These are phyloP conservation scores for Theonella swinhoei DNA, from an alignment of 37 sponge, comb jelly and placozoan genomes.

Conservation along the genomic window DNA sequence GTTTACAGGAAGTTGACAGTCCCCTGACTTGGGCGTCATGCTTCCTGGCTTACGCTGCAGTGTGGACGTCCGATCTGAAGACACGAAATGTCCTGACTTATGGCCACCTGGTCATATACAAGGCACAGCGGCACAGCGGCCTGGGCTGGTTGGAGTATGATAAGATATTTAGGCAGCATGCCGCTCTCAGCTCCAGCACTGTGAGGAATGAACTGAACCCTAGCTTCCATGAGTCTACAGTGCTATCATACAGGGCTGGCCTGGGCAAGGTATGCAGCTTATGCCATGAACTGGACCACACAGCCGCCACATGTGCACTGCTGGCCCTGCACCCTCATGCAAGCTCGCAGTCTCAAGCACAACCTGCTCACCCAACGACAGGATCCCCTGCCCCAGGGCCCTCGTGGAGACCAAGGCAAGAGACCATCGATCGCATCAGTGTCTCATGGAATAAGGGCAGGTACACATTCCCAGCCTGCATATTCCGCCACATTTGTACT, in stretches of 20 bases:
- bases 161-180: neutral
- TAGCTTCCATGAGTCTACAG: neutral
- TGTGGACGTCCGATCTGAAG: neutral
- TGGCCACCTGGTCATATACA: neutral
- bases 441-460: neutral
- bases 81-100: neutral
- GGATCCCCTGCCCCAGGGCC: neutral
- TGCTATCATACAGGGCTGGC: neutral
- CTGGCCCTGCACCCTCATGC: neutral
- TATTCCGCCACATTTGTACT: neutral
- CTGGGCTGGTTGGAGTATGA: neutral
- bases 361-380: neutral
- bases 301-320: neutral
- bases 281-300: constrained; percentile 3
- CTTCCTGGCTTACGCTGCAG: neutral
- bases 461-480: neutral
- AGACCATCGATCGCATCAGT: neutral
- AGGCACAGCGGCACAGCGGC: constrained; percentile 9
- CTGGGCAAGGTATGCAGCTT: neutral
- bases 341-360: neutral
- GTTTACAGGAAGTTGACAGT: neutral
- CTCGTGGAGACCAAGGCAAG: neutral
- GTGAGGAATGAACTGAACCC: neutral
- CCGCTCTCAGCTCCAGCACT: neutral
- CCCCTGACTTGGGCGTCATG: neutral